These are phyloP conservation scores for Drosophila dives DNA, from an alignment of 2,888 invertebrate genomes.

Conservation along the genomic window DNA sequence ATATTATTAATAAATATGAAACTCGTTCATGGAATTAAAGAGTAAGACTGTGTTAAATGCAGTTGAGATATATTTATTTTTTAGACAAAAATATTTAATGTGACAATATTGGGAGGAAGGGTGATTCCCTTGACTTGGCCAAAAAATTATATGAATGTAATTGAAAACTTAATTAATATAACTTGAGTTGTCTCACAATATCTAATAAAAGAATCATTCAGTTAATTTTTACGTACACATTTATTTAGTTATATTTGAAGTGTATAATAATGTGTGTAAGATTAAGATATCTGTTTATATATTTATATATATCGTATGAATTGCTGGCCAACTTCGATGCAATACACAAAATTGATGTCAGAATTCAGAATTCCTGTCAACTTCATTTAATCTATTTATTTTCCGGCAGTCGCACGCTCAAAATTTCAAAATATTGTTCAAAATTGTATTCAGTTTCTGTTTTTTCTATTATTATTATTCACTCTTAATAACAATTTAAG, in stretches of 20 bases:
- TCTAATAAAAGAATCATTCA: not conserved
- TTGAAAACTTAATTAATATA: not conserved
- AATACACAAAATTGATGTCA: not conserved
- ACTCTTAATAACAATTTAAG: not conserved
- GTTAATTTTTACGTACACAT: not conserved
- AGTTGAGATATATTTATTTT: not conserved
- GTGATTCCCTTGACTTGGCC: not conserved
- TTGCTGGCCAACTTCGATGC: constrained; percentile 32
- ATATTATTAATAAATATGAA: not conserved
- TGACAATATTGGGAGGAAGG: not conserved
- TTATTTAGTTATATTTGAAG: not conserved
- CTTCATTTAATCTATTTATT: constrained; percentile 29
- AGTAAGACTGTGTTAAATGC: not conserved
- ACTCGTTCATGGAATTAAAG: not conserved
- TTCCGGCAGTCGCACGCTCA: constrained; percentile 26
- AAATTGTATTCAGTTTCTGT: constrained; percentile 22
- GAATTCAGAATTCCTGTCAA: constrained; percentile 1
- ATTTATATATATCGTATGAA: not conserved
- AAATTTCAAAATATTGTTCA: constrained; percentile 17
- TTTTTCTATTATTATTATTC: not conserved
- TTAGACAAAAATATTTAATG: not conserved
- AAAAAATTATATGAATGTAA: not conserved
- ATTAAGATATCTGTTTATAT: not conserved
- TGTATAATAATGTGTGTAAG: not conserved
- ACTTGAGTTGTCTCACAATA: not conserved